Evolutionary conservation across 2,113 vertebrate species (phyloP).

Genomic region (Cathartes aura): DNA sequence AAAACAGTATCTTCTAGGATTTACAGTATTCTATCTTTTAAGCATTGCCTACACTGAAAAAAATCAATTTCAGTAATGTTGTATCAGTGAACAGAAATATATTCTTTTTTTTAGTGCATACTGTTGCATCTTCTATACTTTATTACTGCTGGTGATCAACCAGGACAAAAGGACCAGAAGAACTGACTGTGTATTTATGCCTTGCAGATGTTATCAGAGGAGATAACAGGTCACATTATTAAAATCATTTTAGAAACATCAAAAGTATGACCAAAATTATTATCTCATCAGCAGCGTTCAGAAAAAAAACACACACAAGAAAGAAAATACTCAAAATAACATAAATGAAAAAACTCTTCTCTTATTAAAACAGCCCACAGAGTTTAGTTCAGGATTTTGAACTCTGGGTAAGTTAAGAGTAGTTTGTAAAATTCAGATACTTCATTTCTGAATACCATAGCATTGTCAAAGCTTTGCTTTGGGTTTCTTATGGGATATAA

Average conservation of each 20-base stretch:
- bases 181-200: constrained; percentile 4
- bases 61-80: background rate
- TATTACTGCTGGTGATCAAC: background rate
- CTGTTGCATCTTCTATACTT: background rate
- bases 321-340: background rate
- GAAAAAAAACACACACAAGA: background rate
- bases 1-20: background rate
- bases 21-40: background rate
- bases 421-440: background rate
- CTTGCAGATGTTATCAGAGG: background rate
- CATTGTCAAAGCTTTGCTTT: background rate
- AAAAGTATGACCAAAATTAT: background rate
- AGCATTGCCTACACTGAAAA: background rate
- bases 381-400: background rate
- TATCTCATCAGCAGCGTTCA: background rate
- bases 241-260: background rate
- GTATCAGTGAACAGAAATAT: background rate
- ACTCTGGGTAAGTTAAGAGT: background rate
- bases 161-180: background rate
- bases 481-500: background rate
- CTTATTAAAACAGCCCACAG: background rate
- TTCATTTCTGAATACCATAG: background rate
- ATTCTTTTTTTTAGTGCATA: background rate
- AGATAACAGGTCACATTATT: background rate
- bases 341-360: background rate